Evolutionary conservation across 2,888 invertebrate species (phyloP).

Genomic region (Patella ulyssiponensis): DNA sequence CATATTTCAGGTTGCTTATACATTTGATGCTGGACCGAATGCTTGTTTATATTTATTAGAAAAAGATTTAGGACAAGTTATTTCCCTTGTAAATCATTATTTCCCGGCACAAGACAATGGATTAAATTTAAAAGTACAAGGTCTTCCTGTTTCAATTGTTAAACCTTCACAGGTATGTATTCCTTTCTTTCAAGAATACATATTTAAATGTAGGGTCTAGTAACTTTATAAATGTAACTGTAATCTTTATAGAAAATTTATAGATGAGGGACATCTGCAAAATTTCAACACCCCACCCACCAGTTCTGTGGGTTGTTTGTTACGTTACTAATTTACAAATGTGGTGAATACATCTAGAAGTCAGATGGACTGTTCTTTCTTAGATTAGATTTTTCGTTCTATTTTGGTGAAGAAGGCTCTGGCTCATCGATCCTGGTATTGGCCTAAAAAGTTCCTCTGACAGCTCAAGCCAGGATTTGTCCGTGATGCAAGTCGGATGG

Average conservation of each 20-base stretch:
- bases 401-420: too few relatives aligned
- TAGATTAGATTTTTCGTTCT: too few relatives aligned
- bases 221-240: constrained; percentile 1
- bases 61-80: constrained; percentile 80
- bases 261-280: too few relatives aligned
- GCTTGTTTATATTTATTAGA: constrained; percentile 90
- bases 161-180: constrained; percentile 20
- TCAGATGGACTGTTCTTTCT: too few relatives aligned
- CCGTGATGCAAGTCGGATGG: too few relatives aligned
- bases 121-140: constrained; percentile 42
- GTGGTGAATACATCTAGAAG: too few relatives aligned
- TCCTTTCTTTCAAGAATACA: neutral
- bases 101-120: constrained; percentile 77
- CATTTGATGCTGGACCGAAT: constrained; percentile 99
- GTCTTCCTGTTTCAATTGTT: constrained; percentile 31
- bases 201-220: neutral
- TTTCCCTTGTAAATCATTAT: constrained; percentile 80
- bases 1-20: constrained; percentile 84
- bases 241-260: neutral
- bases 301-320: too few relatives aligned
- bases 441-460: too few relatives aligned
- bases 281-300: too few relatives aligned
- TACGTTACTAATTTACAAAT: too few relatives aligned
- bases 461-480: too few relatives aligned
- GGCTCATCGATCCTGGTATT: too few relatives aligned